Conservation (phyloP, 2,113 vertebrate genomes). For the Pedionomus torquatus region DNA sequence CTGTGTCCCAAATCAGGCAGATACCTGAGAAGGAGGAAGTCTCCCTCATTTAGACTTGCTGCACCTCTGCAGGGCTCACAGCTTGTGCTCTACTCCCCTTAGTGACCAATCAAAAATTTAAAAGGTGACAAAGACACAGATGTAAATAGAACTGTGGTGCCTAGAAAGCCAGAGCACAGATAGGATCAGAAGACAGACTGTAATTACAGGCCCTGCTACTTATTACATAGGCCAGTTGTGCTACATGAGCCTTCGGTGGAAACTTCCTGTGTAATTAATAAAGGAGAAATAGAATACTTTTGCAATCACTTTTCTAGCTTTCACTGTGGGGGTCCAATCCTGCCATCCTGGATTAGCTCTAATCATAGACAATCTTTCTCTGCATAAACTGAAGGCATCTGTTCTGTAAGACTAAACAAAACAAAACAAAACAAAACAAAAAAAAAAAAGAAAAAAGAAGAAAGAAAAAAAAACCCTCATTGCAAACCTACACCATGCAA, state of each 20-base stretch:
- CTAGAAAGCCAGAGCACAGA: conserved; percentile 56
- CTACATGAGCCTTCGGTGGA: conserved; percentile 57
- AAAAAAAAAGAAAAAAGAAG: not conserved
- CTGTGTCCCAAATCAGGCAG: not conserved
- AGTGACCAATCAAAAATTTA: conserved; percentile 50
- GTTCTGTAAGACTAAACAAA: not conserved
- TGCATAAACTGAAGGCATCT: conserved; percentile 54
- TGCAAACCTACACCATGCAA: conserved; percentile 53
- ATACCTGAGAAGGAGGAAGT: not conserved
- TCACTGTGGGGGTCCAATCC: conserved; percentile 62
- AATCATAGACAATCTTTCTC: conserved; percentile 47
- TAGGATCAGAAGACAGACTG: conserved; percentile 63
- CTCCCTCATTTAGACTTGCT: fast-evolving
- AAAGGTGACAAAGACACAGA: conserved; percentile 33
- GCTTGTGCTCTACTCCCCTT: not conserved
- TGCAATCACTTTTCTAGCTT: conserved; percentile 65
- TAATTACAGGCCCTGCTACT: conserved; percentile 68
- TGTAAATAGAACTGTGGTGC: conserved; percentile 28
- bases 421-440: not conserved
- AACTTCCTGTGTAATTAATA: conserved; percentile 69
- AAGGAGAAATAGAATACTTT: conserved; percentile 62
- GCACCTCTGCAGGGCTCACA: fast-evolving
- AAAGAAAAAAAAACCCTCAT: not conserved
- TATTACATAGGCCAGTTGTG: conserved; percentile 64
- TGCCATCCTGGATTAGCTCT: conserved; percentile 60